These are phyloP conservation scores for Megalops atlanticus DNA, from an alignment of 2,113 vertebrate genomes.

Conservation along the genomic window DNA sequence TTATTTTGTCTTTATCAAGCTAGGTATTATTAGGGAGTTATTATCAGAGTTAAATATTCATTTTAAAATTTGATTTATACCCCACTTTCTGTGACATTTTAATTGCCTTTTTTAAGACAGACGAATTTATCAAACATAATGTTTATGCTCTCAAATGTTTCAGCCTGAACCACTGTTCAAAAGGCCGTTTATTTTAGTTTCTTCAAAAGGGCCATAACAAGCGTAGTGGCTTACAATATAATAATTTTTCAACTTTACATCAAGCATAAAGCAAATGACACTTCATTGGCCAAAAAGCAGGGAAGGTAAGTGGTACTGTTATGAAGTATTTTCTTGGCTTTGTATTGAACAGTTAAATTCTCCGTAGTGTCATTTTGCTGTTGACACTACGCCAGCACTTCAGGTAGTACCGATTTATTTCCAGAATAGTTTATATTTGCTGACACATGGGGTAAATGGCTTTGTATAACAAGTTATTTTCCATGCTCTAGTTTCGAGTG, in stretches of 20 bases:
- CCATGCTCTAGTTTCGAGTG: conserved; percentile 70
- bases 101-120: not conserved
- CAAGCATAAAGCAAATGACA: not conserved
- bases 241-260: conserved; percentile 15
- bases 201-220: not conserved
- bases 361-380: conserved; percentile 57
- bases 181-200: not conserved
- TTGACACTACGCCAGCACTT: conserved; percentile 63
- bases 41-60: not conserved
- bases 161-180: not conserved
- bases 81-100: not conserved
- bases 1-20: no score
- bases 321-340: conserved; percentile 44
- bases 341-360: conserved; percentile 44
- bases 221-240: not conserved
- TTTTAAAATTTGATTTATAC: not conserved
- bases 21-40: no score
- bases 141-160: not conserved
- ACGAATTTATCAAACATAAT: not conserved
- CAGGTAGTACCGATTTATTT: conserved; percentile 57
- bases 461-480: conserved; percentile 77
- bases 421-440: conserved; percentile 38
- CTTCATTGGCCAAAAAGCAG: not conserved
- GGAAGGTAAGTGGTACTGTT: conserved; percentile 6
- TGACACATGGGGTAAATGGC: conserved; percentile 69